Evolutionary conservation across 2,113 vertebrate species (phyloP).

Genomic region (Triplophysa siluroides): DNA sequence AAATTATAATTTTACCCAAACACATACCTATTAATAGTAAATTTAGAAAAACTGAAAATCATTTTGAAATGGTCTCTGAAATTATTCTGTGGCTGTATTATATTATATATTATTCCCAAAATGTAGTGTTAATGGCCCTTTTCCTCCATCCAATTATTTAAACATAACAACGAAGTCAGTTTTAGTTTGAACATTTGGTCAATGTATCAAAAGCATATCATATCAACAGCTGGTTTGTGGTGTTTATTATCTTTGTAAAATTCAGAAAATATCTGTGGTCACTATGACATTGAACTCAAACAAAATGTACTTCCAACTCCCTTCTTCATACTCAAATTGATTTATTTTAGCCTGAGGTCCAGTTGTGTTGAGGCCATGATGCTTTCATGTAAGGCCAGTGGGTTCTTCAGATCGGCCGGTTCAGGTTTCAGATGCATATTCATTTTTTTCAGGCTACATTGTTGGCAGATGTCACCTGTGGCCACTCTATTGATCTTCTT

Average conservation of each 20-base stretch:
- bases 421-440: conserved; percentile 65
- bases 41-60: too few species aligned
- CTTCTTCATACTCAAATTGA: background rate
- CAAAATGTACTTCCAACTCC: conserved; percentile 20
- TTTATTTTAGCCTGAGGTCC: conserved; percentile 42
- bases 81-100: too few species aligned
- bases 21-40: too few species aligned
- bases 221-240: background rate
- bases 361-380: conserved; percentile 45
- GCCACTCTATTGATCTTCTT: conserved; percentile 63
- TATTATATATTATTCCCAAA: too few species aligned
- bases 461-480: conserved; percentile 72
- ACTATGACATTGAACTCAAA: background rate
- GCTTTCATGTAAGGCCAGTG: conserved; percentile 40
- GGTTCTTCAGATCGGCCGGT: conserved; percentile 51
- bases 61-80: too few species aligned
- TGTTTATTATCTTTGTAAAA: conserved; percentile 7
- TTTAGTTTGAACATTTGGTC: conserved; percentile 1
- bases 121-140: background rate
- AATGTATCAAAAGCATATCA: background rate
- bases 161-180: background rate
- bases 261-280: conserved; percentile 11
- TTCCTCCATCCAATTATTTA: background rate
- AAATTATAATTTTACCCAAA: too few species aligned
- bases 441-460: conserved; percentile 68